Evolutionary conservation across 2,888 invertebrate species (phyloP), one percentile per base, ranked within the genome.

Genomic region (Rhagium mordax): DNA sequence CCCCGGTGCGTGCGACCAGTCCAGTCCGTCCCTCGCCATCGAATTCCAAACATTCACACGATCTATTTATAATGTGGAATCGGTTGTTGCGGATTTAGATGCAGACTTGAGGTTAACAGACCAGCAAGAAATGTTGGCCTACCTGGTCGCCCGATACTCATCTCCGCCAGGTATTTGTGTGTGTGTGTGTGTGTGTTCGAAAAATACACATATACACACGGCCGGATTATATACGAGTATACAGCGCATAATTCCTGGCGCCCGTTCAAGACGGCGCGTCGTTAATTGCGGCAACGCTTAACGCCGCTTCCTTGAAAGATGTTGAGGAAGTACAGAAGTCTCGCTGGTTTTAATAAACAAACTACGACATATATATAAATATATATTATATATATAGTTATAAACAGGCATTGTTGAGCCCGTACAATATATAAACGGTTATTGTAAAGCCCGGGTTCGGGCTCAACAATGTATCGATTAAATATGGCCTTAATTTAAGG

Each of bases 41-140:
- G 69, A 59, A 72, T 72, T 69, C 65, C 68, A 64, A 55, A 59
- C 64, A 69, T 67, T 67, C 47, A 66, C 71, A 60, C 66, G 57
- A 49, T 71, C 72, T 72, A 72, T 72, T 72, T 72, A 69, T 69
- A 72, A 62, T 64, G 62, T 13, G 57, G 68, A 57, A 72, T 61
- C 47, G 71, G 53, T 21, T 41, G 62, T 61, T n/a, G 65, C 65
- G 21, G 66, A 71, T 53, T 65, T 53, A 65, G 33, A 65, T 27
- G 24, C 10, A 27, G 51, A 48, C 65, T 53, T 51, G 53, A 29
- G 65, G 65, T 65, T 53, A 65, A 53, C 65, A 65, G 53, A 53
- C 65, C 53, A 51, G 64, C 49, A 13, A 48, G 64, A 27, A 21
- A 51, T 49, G 16, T 16, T 49, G 18, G 33, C 18, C 57, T 57